These are phyloP conservation scores for Brachypalpus laphriformis DNA, from an alignment of 2,888 invertebrate genomes.

Conservation along the genomic window DNA sequence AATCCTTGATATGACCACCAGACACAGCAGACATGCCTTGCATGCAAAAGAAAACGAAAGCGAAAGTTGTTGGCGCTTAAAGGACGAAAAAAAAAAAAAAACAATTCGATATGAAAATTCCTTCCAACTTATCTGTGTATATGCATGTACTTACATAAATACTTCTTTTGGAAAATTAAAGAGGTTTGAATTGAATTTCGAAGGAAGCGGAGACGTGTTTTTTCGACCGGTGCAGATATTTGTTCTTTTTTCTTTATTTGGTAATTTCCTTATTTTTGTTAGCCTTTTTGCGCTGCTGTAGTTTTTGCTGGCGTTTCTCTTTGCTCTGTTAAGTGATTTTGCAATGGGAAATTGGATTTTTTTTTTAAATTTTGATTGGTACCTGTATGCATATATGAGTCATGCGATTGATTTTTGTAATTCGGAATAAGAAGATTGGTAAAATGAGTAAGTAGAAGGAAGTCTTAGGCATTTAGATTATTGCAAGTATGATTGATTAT, in stretches of 20 bases:
- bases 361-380: neutral
- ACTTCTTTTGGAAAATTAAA: slow-evolving; percentile 7
- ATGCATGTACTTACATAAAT: slow-evolving; percentile 12
- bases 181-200: neutral
- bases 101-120: slow-evolving; percentile 10
- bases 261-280: slow-evolving; percentile 15
- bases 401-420: neutral
- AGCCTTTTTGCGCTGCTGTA: neutral
- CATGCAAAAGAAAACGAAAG: slow-evolving; percentile 61
- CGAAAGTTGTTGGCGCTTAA: slow-evolving; percentile 42
- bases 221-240: slow-evolving; percentile 32
- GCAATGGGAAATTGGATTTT: neutral
- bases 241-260: neutral
- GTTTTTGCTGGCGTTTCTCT: neutral
- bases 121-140: slow-evolving; percentile 7
- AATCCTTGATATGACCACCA: slow-evolving; percentile 63
- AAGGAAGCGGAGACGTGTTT: slow-evolving; percentile 12
- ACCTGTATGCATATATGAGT: neutral
- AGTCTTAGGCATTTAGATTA: neutral
- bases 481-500: too few species aligned
- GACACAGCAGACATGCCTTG: slow-evolving; percentile 52
- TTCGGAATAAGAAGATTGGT: neutral
- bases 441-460: too few species aligned
- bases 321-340: neutral
- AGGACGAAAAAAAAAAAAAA: neutral